Conservation (phyloP, 2,797 vertebrate species). For the Ctenopoma kingsleyae region DNA sequence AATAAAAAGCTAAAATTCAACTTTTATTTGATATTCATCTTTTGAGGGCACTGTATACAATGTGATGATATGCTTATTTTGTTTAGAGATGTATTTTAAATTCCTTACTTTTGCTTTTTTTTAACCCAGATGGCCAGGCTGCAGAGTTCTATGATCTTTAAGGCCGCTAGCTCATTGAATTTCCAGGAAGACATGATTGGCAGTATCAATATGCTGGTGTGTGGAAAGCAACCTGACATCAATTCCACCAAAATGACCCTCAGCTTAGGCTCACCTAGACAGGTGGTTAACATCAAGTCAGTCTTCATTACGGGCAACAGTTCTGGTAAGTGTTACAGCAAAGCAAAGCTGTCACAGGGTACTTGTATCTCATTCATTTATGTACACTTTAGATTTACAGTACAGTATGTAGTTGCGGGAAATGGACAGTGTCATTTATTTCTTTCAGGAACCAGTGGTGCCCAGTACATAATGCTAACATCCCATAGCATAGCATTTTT, state of each 20-base stretch:
- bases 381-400: slow-evolving; percentile 1
- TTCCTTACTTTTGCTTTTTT: background rate
- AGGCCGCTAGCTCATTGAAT: slow-evolving; percentile 61
- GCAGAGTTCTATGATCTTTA: slow-evolving; percentile 51
- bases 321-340: slow-evolving; percentile 70
- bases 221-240: slow-evolving; percentile 62
- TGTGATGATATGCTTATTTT: background rate
- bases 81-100: background rate
- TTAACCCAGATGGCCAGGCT: slow-evolving; percentile 65
- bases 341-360: slow-evolving; percentile 8
- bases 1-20: too few relatives aligned
- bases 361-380: slow-evolving; percentile 18
- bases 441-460: background rate
- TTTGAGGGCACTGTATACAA: background rate
- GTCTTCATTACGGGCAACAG: slow-evolving; percentile 37
- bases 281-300: slow-evolving; percentile 17
- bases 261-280: slow-evolving; percentile 23
- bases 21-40: too few relatives aligned
- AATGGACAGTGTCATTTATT: background rate
- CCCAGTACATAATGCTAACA: background rate
- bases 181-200: slow-evolving; percentile 73
- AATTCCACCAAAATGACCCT: slow-evolving; percentile 64
- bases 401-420: background rate
- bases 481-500: background rate
- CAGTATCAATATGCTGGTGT: slow-evolving; percentile 78